A percentile compares a stretch with the other conserved stretches of the same genome.
Conservation (phyloP, 2,888 invertebrate species). For the Leucophenga maculata region DNA sequence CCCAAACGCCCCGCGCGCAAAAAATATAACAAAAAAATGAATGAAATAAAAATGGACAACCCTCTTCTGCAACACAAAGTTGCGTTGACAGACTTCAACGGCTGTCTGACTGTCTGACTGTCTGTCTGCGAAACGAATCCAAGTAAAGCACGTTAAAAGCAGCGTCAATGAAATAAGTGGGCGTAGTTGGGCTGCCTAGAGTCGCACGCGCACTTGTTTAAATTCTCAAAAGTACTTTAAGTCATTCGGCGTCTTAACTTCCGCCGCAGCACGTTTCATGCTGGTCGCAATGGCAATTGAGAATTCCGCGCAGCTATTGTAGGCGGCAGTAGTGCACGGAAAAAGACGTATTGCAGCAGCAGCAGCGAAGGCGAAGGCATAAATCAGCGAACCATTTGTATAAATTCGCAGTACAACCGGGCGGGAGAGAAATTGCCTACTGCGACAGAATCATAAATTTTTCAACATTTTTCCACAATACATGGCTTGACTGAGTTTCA, state of each 20-base stretch:
- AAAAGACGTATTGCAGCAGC: neutral
- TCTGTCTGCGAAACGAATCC: neutral
- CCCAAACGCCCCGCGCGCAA: neutral
- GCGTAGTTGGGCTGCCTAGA: too few species aligned
- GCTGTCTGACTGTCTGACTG: slow-evolving; percentile 4
- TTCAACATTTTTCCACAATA: slow-evolving; percentile 22
- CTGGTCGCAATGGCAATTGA: neutral
- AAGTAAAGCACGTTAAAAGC: neutral
- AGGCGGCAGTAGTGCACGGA: neutral
- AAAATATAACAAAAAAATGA: neutral
- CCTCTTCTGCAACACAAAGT: too few species aligned
- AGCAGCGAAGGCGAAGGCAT: neutral
- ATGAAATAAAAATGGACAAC: too few species aligned
- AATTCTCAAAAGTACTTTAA: neutral
- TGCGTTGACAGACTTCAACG: neutral
- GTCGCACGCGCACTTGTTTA: too few species aligned
- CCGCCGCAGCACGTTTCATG: slow-evolving; percentile 1
- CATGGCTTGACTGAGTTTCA: too few species aligned
- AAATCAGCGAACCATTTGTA: slow-evolving; percentile 31
- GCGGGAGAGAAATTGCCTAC: neutral
- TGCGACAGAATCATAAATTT: neutral
- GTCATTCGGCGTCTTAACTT: slow-evolving; percentile 2
- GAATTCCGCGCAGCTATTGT: neutral
- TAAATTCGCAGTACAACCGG: slow-evolving; percentile 11
- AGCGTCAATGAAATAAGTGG: too few species aligned